Evolutionary conservation across 2,113 vertebrate genomes (phyloP).

Genomic region (Irena cyanogastra): DNA sequence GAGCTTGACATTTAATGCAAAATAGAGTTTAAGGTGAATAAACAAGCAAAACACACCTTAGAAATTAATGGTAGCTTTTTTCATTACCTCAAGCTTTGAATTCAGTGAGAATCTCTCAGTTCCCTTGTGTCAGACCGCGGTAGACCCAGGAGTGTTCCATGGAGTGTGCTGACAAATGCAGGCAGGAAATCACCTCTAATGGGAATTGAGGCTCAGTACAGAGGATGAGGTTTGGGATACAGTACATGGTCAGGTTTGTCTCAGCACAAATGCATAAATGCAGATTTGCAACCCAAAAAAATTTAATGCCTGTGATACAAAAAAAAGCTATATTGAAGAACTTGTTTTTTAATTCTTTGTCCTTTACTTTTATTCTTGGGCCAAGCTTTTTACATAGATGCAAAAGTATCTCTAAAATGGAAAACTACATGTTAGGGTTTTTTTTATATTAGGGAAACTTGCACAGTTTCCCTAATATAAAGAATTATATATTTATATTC

Average conservation of each 20-base stretch:
- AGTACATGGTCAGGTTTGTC: not conserved
- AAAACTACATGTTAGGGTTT: not conserved
- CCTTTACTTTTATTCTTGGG: not conserved
- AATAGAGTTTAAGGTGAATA: not conserved
- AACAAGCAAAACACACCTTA: not conserved
- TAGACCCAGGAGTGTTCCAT: not conserved
- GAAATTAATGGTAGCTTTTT: not conserved
- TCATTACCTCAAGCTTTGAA: not conserved
- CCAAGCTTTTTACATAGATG: not conserved
- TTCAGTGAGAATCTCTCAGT: not conserved
- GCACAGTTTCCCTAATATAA: not conserved
- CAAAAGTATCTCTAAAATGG: not conserved
- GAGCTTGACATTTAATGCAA: not conserved
- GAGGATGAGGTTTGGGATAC: not conserved
- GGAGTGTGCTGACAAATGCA: rapidly evolving
- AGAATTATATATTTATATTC: not conserved
- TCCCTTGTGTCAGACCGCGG: not conserved
- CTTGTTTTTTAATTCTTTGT: not conserved
- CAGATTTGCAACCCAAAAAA: not conserved
- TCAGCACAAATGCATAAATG: not conserved
- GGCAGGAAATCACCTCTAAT: not conserved
- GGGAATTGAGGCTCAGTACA: not conserved
- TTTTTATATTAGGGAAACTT: not conserved
- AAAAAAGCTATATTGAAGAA: not conserved
- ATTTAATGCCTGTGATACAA: not conserved